Conservation (phyloP, 2,888 invertebrate species). For the Lasioglossum marginatum region DNA sequence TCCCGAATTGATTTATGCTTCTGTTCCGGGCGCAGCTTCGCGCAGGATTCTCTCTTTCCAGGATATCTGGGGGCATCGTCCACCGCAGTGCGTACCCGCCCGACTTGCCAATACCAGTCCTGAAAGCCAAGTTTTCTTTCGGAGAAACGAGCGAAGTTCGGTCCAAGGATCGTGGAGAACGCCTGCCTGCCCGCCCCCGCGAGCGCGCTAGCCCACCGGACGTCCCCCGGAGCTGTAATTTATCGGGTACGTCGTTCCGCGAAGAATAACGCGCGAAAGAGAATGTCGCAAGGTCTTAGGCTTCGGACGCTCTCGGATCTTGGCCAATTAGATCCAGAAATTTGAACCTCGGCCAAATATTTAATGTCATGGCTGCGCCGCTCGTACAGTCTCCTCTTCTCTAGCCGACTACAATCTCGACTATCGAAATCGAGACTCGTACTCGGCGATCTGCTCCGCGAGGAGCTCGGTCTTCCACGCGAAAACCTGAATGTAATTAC, state of each 20-base stretch:
- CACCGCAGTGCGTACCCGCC: not conserved
- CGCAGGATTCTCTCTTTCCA: constrained; percentile 13
- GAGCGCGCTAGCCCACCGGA: not conserved
- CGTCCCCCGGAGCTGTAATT: constrained; percentile 32
- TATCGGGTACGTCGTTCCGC: constrained; percentile 30
- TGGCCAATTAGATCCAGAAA: constrained; percentile 52
- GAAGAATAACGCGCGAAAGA: constrained; percentile 45
- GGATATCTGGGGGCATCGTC: not conserved
- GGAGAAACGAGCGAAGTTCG: constrained; percentile 43
- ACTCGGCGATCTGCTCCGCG: not conserved
- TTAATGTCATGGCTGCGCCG: constrained; percentile 29
- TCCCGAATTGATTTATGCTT: constrained; percentile 20
- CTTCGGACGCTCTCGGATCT: constrained; percentile 26
- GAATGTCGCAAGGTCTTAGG: constrained; percentile 47
- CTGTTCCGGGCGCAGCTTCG: not conserved
- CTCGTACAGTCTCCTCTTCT: not conserved
- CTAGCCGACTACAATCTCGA: not conserved
- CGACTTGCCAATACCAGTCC: constrained; percentile 2
- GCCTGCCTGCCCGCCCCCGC: no score
- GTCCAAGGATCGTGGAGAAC: constrained; percentile 16
- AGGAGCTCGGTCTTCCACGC: not conserved
- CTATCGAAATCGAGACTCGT: not conserved
- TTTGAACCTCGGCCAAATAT: constrained; percentile 62
- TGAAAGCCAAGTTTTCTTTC: constrained; percentile 38
- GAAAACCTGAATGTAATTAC: constrained; percentile 43